Base-by-base conservation (phyloP, 2,797 vertebrate genomes). In the Leptoclinus maculatus region DNA sequence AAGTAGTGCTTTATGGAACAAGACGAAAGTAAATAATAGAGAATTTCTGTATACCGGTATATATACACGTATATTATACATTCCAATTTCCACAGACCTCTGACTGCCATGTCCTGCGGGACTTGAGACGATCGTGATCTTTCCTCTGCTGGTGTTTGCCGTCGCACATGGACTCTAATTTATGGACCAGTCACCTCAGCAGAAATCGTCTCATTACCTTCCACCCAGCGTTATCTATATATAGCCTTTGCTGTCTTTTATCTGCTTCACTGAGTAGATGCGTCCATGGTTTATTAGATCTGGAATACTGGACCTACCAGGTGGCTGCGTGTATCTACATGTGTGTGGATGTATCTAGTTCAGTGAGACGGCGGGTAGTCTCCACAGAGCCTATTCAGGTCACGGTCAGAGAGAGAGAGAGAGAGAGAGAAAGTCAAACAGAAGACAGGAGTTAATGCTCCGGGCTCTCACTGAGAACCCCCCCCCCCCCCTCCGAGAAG, bases 311-410 rank as follows among this genome's bases (percentile, higher is more conserved):
- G 39, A 66, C n/a, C 32, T 38, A 23, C 1, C 23, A 25, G 12
- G 51, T 65, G 49, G 29, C 25, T 65, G 71, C 51, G 54, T 53
- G 74, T 78, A 74, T 88, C 67, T 84, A 70, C 81, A 83, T 74
- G 74, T 79, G 83, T 86, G 79, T 80, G 57, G 83, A 74, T 81
- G 85, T 92, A 92, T 94, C 92, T 94, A 94, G 94, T 93, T 94
- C 94, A 94, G 87, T 93, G 86, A 93, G 89, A 85, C 84, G 88
- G 83, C 71, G 66, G 85, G 29, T 32, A 82, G 86, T 90, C 90
- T 90, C 89, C 32, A 78, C 60, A 87, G 92, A 93, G 85, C 54
- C 75, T 91, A 94, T 94, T 87, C 89, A 94, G 94, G 94, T 93
- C 95, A 95, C 58, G 89, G 92, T 94, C 93, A 92, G 83, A 91